Conservation (phyloP, 2,113 vertebrate genomes). For the Triplophysa tibetana region DNA sequence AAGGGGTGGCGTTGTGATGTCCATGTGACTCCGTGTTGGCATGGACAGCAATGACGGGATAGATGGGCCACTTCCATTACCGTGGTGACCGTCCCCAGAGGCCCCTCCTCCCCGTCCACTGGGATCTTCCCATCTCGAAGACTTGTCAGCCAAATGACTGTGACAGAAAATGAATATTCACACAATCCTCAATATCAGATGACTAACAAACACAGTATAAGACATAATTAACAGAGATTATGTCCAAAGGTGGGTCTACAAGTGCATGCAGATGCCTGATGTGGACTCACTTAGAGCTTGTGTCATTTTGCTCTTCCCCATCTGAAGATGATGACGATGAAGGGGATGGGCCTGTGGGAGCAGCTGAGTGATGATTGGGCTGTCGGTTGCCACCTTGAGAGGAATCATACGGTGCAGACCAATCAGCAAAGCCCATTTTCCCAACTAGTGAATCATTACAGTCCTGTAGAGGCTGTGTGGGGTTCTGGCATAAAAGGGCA, state of each 20-base stretch:
- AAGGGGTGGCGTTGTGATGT: slow-evolving; percentile 89
- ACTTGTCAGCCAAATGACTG: slow-evolving; percentile 81
- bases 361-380: slow-evolving; percentile 78
- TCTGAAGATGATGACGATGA: slow-evolving; percentile 87
- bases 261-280: not conserved
- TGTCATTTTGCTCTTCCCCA: slow-evolving; percentile 84
- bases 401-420: slow-evolving; percentile 83
- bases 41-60: slow-evolving; percentile 91
- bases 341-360: slow-evolving; percentile 80
- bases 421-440: slow-evolving; percentile 81
- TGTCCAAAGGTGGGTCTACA: not conserved
- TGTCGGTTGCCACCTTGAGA: slow-evolving; percentile 76
- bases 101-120: slow-evolving; percentile 67
- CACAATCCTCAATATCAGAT: not conserved
- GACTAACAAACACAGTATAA: not conserved
- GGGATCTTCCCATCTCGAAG: slow-evolving; percentile 81
- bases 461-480: slow-evolving; percentile 77
- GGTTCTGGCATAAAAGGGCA: slow-evolving; percentile 77
- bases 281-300: slow-evolving; percentile 80
- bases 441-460: slow-evolving; percentile 76
- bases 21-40: slow-evolving; percentile 91
- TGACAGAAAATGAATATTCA: not conserved
- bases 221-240: not conserved
- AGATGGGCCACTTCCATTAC: slow-evolving; percentile 77
- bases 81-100: slow-evolving; percentile 73